Conservation (phyloP, 2,113 vertebrate species). For the Chrysochloris asiatica region DNA sequence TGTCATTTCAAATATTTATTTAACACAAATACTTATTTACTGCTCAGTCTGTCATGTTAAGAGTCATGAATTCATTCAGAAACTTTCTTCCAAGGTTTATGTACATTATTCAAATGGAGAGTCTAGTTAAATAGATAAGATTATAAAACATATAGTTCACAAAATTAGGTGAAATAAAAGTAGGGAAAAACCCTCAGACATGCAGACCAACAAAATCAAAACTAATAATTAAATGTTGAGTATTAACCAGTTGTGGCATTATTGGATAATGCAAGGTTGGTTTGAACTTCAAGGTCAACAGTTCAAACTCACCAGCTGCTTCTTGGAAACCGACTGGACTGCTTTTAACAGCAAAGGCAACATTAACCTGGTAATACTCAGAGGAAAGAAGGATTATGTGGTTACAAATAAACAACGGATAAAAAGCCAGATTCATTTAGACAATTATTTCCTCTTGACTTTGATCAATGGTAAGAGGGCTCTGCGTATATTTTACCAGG, state of each 20-base stretch:
- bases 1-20: neutral
- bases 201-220: neutral
- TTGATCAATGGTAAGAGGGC: neutral
- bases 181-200: neutral
- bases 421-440: neutral
- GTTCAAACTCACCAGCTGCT: too few relatives aligned
- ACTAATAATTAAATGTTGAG: neutral
- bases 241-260: too few relatives aligned
- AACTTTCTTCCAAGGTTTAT: neutral
- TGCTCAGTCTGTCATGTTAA: neutral
- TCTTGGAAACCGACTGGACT: too few relatives aligned
- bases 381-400: neutral
- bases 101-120: neutral
- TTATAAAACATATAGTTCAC: neutral
- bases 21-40: neutral
- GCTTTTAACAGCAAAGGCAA: too few relatives aligned
- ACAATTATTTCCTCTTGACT: neutral
- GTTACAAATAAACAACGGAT: slow-evolving; percentile 31
- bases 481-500: neutral
- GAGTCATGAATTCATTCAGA: neutral
- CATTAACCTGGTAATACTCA: too few relatives aligned
- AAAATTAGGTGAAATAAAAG: neutral
- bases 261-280: too few relatives aligned
- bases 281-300: too few relatives aligned
- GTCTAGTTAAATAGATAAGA: neutral